Base-by-base conservation (phyloP, 2,797 vertebrate species). In the Thamnophis elegans region DNA sequence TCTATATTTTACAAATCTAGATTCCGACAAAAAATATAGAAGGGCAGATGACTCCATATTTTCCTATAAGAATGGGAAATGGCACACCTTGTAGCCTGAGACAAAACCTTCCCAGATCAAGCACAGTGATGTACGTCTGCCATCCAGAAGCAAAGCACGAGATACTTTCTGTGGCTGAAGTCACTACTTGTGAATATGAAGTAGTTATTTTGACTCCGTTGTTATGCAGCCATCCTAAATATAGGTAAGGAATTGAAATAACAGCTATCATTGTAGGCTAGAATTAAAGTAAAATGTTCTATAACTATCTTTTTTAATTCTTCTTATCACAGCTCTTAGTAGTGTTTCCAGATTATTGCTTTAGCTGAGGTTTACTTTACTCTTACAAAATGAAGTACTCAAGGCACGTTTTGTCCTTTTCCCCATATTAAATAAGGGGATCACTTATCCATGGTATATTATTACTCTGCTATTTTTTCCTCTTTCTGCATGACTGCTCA, bases 121-220 rank as follows among this genome's bases (percentile, higher is more conserved):
- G 98, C 26, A 98, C 98, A 0, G 98, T 99, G 91, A 97, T 99
- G 97, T 99, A 99, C 59, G 98, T 99, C 95, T 99, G 99, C 94
- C 99, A 99, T 90, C 99, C 99, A 0, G 99, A 99, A 95, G 99
- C 99, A 92, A 99, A 99, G 95, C 99, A 99, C 3, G 99, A 99
- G 97, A 99, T 99, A 97, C 97, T 99, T 90, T 99, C 99, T 0
- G 98, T 99, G 2, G 99, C 99, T 13, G 99, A 99, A 97, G 98
- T 99, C 94, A 99, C 98, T 12, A 99, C 99, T 92, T 99, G 99
- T 95, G 99, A 99, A 97, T 99, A 99, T 56, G 99, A 99, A 97
- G 99, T 99, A 94, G 98, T 99, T 96, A 99, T 99, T 96, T 92
- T 99, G 97, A 99, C 99, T 0, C 99, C 99, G 9, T 98, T 99